Evolutionary conservation across 2,888 invertebrate genomes (phyloP).

Genomic region (Plusia festucae): DNA sequence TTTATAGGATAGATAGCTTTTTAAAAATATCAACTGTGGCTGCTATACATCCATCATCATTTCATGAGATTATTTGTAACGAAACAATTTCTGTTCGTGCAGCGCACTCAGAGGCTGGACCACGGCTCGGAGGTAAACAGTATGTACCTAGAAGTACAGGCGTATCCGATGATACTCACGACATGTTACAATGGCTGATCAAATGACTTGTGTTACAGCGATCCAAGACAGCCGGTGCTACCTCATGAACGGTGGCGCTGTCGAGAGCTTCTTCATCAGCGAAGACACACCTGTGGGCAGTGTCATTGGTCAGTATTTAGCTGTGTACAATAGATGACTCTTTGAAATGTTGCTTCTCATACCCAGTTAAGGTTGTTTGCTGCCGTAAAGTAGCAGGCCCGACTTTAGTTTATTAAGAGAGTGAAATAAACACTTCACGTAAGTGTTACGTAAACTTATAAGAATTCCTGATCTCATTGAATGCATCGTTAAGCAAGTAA

Average conservation of each 20-base stretch:
- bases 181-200: not conserved
- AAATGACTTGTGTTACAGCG: slow-evolving; percentile 79
- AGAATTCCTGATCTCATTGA: slow-evolving; percentile 3
- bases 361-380: not conserved
- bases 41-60: too few relatives aligned
- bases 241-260: slow-evolving; percentile 96
- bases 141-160: slow-evolving; percentile 25
- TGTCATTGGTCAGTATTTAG: slow-evolving; percentile 90
- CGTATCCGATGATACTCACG: not conserved
- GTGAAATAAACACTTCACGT: not conserved
- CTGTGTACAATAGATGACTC: not conserved
- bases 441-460: not conserved
- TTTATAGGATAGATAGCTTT: too few relatives aligned
- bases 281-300: slow-evolving; percentile 95
- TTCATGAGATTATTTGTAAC: slow-evolving; percentile 19
- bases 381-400: not conserved
- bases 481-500: slow-evolving; percentile 19
- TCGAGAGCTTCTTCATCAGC: slow-evolving; percentile 96
- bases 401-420: not conserved
- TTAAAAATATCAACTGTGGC: too few relatives aligned
- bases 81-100: slow-evolving; percentile 52
- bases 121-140: slow-evolving; percentile 59
- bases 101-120: slow-evolving; percentile 46
- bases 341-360: not conserved
- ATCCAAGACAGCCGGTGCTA: slow-evolving; percentile 96